Evolutionary conservation across 2,113 vertebrate genomes (phyloP), one percentile per base, ranked within the genome.

Genomic region (Calyptomena viridis): DNA sequence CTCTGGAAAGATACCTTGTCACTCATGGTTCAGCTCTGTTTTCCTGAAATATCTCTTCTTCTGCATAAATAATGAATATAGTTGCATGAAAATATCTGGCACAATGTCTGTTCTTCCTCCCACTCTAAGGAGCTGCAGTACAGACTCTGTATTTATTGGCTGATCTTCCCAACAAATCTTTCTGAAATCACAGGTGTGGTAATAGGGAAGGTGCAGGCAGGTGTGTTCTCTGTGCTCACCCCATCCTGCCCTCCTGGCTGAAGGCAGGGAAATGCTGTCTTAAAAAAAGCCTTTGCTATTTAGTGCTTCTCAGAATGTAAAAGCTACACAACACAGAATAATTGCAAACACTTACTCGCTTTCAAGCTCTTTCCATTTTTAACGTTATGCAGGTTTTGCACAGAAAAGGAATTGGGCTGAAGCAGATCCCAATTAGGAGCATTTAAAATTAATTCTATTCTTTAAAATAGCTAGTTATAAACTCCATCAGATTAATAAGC

Each of bases 31-130:
- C 94, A 91, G 89, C 30, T 93, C 96, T 87, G 94, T 93, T 97
- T 86, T 86, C 94, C 98, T 97, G 97, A 97, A 98, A 98, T 97
- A 97, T 96, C 95, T 98, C 93, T 90, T 92, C 94, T 94, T 97
- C 97, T 97, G 95, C 87, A 96, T 98, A 97, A 98, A 97, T 97
- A 97, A 98, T 97, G 97, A 98, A 97, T 84, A 66, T 84, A 72
- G 89, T 87, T 92, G 97, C 93, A 87, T 85, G 93, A 78, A 96
- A 96, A 91, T 96, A 89, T 75, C 96, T 94, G 76, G 95, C 91
- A 94, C 87, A 87, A 86, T 58, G 92, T 90, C 94, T 88, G 93
- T 89, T 92, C 76, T 94, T 93, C 80, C 88, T 90, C 71, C 66
- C 31, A 39, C 94, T 95, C 92, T 89, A 55, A 96, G 96, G 95